These are phyloP conservation scores for Zaprionus gabonicus DNA, from an alignment of 1,140 invertebrate genomes.

Conservation along the genomic window DNA sequence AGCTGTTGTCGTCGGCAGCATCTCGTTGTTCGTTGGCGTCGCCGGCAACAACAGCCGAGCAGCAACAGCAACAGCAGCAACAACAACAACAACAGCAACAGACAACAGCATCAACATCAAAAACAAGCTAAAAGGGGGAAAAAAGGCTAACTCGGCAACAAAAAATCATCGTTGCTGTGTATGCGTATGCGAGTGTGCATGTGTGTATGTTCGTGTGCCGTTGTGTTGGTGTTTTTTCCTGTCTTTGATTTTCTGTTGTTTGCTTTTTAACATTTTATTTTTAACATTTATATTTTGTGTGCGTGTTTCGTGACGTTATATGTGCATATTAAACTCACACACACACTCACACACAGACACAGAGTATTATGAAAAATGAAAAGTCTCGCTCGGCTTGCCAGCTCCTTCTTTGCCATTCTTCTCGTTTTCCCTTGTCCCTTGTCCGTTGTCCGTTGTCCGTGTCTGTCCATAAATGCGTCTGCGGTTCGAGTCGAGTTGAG, in stretches of 20 bases:
- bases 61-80: constrained; percentile 33
- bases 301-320: constrained; percentile 64
- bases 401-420: background rate
- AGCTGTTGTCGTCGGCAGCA: constrained; percentile 37
- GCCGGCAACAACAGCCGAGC: constrained; percentile 39
- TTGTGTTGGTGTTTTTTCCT: constrained; percentile 52
- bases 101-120: constrained; percentile 52
- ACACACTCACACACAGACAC: constrained; percentile 39
- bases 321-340: constrained; percentile 42
- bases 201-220: constrained; percentile 23
- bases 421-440: constrained; percentile 20
- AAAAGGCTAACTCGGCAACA: constrained; percentile 77
- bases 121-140: constrained; percentile 74
- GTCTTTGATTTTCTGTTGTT: constrained; percentile 79
- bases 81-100: constrained; percentile 41
- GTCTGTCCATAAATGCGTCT: constrained; percentile 67
- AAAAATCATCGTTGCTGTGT: constrained; percentile 48
- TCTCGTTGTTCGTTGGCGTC: constrained; percentile 37
- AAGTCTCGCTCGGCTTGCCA: constrained; percentile 35
- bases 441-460: constrained; percentile 15
- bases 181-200: constrained; percentile 6
- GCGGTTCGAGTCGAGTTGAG: constrained; percentile 45
- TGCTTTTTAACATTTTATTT: constrained; percentile 83
- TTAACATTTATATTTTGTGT: constrained; percentile 83
- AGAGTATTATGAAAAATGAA: constrained; percentile 80